Conservation (phyloP, 2,113 vertebrate species). For the Pycnonotus jocosus region DNA sequence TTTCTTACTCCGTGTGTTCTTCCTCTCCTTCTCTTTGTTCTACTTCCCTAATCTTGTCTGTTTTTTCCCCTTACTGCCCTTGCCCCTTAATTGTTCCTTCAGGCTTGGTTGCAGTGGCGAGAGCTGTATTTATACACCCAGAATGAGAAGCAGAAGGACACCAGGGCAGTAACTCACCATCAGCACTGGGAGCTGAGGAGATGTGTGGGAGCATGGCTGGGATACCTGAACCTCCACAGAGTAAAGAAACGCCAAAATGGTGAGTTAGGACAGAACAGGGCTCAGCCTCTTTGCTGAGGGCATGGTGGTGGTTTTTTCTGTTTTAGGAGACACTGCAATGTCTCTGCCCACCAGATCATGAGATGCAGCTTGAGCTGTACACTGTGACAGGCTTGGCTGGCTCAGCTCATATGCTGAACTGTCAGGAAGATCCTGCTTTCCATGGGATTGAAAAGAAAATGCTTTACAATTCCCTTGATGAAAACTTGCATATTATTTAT, state of each 20-base stretch:
- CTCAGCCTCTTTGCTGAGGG: not conserved
- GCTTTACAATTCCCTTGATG: not conserved
- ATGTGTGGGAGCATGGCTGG: slow-evolving; percentile 70
- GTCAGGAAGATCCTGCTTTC: not conserved
- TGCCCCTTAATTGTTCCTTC: not conserved
- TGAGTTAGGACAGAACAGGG: not conserved
- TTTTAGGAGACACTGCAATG: not conserved
- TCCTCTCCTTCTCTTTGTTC: not conserved
- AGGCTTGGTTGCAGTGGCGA: slow-evolving; percentile 85
- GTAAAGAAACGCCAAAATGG: slow-evolving; percentile 69
- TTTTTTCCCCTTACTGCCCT: not conserved
- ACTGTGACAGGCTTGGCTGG: not conserved
- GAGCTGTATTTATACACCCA: slow-evolving; percentile 41
- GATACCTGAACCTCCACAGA: slow-evolving; percentile 59
- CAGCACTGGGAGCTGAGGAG: slow-evolving; percentile 47
- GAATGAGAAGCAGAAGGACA: slow-evolving; percentile 59
- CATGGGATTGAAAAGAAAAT: not conserved
- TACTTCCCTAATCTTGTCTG: not conserved
- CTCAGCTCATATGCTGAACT: not conserved
- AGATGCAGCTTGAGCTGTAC: not conserved
- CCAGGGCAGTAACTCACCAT: slow-evolving; percentile 64
- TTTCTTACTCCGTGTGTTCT: not conserved
- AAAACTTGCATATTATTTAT: not conserved
- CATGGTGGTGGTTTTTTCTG: rapidly evolving
- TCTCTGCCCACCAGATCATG: not conserved